Evolutionary conservation across 2,113 vertebrate species (phyloP), one percentile per base, ranked within the genome.

Genomic region (Paramormyrops kingsleyae): DNA sequence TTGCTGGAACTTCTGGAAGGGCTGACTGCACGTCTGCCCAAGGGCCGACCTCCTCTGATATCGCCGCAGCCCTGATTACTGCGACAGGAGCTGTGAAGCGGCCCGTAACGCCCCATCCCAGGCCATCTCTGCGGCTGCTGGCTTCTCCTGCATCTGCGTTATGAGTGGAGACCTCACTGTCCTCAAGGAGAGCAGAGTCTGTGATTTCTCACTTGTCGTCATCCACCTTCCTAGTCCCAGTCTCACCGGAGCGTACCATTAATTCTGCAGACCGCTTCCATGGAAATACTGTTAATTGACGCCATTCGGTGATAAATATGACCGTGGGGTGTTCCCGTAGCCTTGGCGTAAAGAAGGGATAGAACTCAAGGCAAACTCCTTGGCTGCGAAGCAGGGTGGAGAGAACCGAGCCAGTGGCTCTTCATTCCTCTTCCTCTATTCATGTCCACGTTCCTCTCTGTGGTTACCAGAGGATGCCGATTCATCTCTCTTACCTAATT

Each of bases 131-230:
- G 4, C 6, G 27, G 39, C 39, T 42, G 52, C 77, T 56, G 50
- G 31, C 27, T n/a, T 56, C 27, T 53, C 31, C 87, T 74, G 66
- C 89, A 90, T 66, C 86, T 90, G 89, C 89, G 44, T 90, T 90
- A 8, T 46, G 66, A 70, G 86, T 88, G 50, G 89, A 87, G 87
- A 88, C 35, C 70, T 21, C 89, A 87, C 24, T 44, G 66, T 66
- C 89, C 49, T 56, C 15, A 66, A 27, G 66, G 74, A 46, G 21
- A 50, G 24, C 6, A 17, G 52, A 87, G 83, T 50, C 85, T 83
- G 86, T 62, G 86, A 19, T 90, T 90, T 56, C 66, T 88, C 86
- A 80, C 62, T 53, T 88, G 85, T 90, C 49, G 42, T 5, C 83
- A 39, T 5, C 13, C 88, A 1, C 50, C 21, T 47, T 84, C 83